A percentile compares a stretch with the other conserved stretches of the same genome.
These are phyloP conservation scores for Merluccius polli DNA, from an alignment of 2,797 vertebrate species.

Conservation along the genomic window DNA sequence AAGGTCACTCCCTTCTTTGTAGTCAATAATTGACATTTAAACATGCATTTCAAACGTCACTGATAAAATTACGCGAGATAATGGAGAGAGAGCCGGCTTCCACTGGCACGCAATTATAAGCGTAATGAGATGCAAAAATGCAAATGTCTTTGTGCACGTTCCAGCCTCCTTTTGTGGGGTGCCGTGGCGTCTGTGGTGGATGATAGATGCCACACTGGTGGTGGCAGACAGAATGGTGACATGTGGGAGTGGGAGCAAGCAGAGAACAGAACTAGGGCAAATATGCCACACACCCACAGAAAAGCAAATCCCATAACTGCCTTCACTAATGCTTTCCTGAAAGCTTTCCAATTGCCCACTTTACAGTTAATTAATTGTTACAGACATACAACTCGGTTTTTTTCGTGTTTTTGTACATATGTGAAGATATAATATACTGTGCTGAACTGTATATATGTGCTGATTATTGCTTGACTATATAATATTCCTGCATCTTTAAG, in stretches of 20 bases:
- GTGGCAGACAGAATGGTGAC: constrained; percentile 80
- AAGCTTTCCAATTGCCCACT: constrained; percentile 57
- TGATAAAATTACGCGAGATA: constrained; percentile 92
- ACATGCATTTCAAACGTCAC: constrained; percentile 88
- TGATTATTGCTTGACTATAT: neutral
- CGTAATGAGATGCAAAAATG: constrained; percentile 99
- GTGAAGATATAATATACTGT: constrained; percentile 15
- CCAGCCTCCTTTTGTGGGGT: constrained; percentile 89
- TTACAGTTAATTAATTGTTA: constrained; percentile 66
- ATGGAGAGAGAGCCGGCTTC: constrained; percentile 72
- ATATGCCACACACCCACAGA: constrained; percentile 70
- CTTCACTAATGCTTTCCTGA: constrained; percentile 61
- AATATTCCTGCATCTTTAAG: neutral
- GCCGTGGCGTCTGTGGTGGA: constrained; percentile 77
- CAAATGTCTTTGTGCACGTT: constrained; percentile 87
- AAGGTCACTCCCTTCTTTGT: constrained; percentile 92
- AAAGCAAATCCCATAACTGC: constrained; percentile 68
- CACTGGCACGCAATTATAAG: constrained; percentile 85
- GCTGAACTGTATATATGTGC: neutral
- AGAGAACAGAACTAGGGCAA: constrained; percentile 75
- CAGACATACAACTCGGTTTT: constrained; percentile 29
- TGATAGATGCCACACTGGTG: constrained; percentile 87
- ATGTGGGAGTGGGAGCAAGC: constrained; percentile 77
- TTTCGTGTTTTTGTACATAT: constrained; percentile 33
- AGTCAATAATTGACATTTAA: constrained; percentile 98